A percentile compares a stretch with the other conserved stretches of the same genome.
phyloP scores from a whole-genome alignment of 2,888 invertebrate species.

The Elmis aenea region DNA sequence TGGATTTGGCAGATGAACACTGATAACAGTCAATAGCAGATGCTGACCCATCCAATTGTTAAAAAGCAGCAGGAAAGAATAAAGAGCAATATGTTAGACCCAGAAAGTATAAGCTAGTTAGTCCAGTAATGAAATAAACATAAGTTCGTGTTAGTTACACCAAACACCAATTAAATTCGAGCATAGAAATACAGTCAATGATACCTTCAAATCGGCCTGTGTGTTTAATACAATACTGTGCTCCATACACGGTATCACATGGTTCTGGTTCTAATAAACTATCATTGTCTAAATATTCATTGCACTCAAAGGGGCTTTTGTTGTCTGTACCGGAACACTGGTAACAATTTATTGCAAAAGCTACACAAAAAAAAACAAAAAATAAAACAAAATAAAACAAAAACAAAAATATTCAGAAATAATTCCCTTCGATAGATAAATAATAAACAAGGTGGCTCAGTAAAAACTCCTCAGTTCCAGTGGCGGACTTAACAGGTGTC shows the following conservation, averaged over 20 bases:
- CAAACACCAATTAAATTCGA: too few species aligned
- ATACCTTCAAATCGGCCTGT: constrained; percentile 86
- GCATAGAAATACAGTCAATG: too few species aligned
- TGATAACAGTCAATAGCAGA: constrained; percentile 67
- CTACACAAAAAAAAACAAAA: constrained; percentile 47
- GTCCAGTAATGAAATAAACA: too few species aligned
- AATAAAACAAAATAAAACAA: not conserved
- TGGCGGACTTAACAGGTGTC: too few species aligned
- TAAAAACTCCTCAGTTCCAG: too few species aligned
- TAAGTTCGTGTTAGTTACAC: constrained; percentile 2
- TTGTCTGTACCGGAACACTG: constrained; percentile 83
- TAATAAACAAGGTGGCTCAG: too few species aligned
- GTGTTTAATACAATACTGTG: constrained; percentile 88
- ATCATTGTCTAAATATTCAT: constrained; percentile 63
- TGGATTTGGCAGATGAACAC: constrained; percentile 64
- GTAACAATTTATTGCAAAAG: constrained; percentile 72
- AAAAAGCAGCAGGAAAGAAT: constrained; percentile 22
- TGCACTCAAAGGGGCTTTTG: constrained; percentile 73
- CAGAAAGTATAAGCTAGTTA: too few species aligned
- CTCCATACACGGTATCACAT: constrained; percentile 77
- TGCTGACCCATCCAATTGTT: constrained; percentile 35
- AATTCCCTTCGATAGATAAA: too few species aligned
- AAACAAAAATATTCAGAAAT: too few species aligned
- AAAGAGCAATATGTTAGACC: too few species aligned
- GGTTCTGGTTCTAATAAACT: constrained; percentile 62